A percentile compares a stretch with the other conserved stretches of the same genome.
Evolutionary conservation across 2,888 invertebrate species (phyloP).

Genomic region (Argyresthia goedartella): DNA sequence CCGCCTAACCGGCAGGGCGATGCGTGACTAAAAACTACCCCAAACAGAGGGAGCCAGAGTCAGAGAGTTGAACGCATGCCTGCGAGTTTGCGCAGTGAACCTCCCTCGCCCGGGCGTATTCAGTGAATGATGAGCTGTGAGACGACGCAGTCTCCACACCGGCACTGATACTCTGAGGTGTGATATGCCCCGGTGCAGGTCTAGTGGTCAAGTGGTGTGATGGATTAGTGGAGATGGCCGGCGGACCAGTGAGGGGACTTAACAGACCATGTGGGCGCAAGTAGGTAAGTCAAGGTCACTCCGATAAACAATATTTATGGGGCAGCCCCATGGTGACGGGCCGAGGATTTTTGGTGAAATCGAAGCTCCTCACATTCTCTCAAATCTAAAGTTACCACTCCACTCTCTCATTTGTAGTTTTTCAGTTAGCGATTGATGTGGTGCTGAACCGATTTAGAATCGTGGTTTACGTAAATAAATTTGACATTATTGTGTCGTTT

Average conservation of each 20-base stretch:
- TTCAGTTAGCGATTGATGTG: too few relatives aligned
- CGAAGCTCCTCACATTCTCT: background rate
- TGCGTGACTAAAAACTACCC: constrained; percentile 5
- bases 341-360: background rate
- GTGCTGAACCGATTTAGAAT: too few relatives aligned
- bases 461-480: too few relatives aligned
- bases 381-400: too few relatives aligned
- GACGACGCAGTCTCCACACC: too few relatives aligned
- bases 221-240: constrained; percentile 55
- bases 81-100: constrained; percentile 47
- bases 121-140: constrained; percentile 55
- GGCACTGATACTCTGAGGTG: background rate
- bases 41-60: constrained; percentile 45
- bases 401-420: too few relatives aligned
- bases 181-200: too few relatives aligned
- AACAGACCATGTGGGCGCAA: constrained; percentile 50
- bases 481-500: too few relatives aligned
- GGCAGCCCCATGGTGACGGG: background rate
- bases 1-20: constrained; percentile 26
- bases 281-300: constrained; percentile 58
- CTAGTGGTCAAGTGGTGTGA: constrained; percentile 21
- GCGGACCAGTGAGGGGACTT: constrained; percentile 51
- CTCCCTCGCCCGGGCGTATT: constrained; percentile 44
- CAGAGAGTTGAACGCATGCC: constrained; percentile 37
- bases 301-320: constrained; percentile 5